Percentiles rank a stretch among this genome's conserved stretches.
These are phyloP conservation scores for Enteromius radiatus DNA, from an alignment of 2,797 vertebrate species.

Conservation along the genomic window DNA sequence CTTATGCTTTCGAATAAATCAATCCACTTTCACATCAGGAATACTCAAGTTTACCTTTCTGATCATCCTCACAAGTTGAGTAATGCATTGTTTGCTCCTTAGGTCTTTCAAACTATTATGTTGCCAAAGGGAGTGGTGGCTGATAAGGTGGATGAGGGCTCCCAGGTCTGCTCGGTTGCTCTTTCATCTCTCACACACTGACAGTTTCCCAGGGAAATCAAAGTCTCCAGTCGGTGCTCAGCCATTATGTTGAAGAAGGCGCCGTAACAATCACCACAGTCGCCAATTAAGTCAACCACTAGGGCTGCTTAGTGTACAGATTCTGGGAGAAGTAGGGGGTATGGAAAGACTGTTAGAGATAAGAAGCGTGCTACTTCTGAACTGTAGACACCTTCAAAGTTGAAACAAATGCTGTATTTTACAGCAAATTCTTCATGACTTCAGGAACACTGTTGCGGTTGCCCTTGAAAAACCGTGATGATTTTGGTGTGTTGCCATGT, in stretches of 20 bases:
- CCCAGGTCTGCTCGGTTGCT: constrained; percentile 68
- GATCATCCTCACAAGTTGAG: background rate
- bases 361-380: constrained; percentile 8
- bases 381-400: constrained; percentile 2
- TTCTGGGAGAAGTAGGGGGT: constrained; percentile 22
- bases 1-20: constrained; percentile 19
- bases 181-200: constrained; percentile 75
- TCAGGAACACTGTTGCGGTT: background rate
- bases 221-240: constrained; percentile 66
- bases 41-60: background rate
- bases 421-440: background rate
- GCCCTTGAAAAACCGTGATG: background rate
- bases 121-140: constrained; percentile 8
- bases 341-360: constrained; percentile 13
- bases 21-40: background rate
- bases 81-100: constrained; percentile 16
- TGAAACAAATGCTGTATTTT: background rate
- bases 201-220: constrained; percentile 78
- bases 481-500: background rate
- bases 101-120: background rate
- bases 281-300: constrained; percentile 44
- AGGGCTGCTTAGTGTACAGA: constrained; percentile 33
- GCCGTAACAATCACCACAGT: constrained; percentile 46
- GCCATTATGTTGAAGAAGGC: constrained; percentile 69
- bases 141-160: constrained; percentile 76